A percentile compares a stretch with the other conserved stretches of the same genome.
These are phyloP conservation scores for Quadriops clusia DNA, from an alignment of 2,888 invertebrate species.

Conservation along the genomic window DNA sequence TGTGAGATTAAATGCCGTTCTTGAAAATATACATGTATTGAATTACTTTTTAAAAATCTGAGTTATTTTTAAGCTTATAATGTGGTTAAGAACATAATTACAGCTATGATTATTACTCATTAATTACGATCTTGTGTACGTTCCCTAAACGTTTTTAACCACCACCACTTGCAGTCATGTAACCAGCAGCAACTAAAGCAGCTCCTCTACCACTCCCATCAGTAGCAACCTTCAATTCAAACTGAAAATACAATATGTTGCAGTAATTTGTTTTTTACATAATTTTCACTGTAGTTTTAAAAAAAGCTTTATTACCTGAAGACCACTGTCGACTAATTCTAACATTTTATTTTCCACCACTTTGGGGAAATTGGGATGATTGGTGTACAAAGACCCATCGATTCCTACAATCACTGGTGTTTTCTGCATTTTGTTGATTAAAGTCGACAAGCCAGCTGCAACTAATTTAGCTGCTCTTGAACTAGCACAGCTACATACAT, in stretches of 20 bases:
- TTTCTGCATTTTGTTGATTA: conserved; percentile 85
- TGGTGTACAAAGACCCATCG: conserved; percentile 93
- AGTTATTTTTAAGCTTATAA: no score
- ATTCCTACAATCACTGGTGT: conserved; percentile 85
- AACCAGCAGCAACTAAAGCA: conserved; percentile 90
- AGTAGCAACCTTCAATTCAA: conserved; percentile 87
- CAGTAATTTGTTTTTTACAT: no score
- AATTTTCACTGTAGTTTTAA: background rate
- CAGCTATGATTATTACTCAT: no score
- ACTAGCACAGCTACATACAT: conserved; percentile 86
- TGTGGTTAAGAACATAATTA: no score
- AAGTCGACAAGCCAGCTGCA: conserved; percentile 77
- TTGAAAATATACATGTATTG: no score
- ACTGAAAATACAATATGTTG: conserved; percentile 57
- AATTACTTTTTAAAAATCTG: no score
- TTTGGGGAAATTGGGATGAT: conserved; percentile 92
- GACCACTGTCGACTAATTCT: conserved; percentile 58
- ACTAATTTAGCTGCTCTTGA: conserved; percentile 87
- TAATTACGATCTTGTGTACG: no score
- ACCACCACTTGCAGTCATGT: no score
- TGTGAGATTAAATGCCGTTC: no score
- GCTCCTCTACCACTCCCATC: conserved; percentile 96
- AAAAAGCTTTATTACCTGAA: conserved; percentile 46
- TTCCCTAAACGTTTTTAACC: no score
- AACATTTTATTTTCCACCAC: conserved; percentile 85